Percentiles rank a stretch among this genome's conserved stretches.
Evolutionary conservation across 2,797 vertebrate species (phyloP).

Genomic region (Micromesistius poutassou): DNA sequence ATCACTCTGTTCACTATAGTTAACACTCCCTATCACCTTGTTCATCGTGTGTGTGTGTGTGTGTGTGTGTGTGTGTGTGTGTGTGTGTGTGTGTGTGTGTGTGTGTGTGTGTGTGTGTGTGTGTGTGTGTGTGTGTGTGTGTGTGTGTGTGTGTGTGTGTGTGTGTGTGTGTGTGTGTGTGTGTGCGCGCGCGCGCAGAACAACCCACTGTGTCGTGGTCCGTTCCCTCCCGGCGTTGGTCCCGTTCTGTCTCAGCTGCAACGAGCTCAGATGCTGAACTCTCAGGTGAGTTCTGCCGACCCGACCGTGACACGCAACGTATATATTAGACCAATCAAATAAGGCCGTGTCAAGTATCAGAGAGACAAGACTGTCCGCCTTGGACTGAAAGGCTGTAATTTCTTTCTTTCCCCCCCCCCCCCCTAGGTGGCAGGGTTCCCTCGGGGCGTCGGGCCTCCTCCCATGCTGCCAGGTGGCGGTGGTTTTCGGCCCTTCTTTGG

Average conservation of each 20-base stretch:
- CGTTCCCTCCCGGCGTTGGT: conserved; percentile 82
- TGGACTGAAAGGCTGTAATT: neutral
- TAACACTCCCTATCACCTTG: too few species aligned
- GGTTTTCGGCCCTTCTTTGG: conserved; percentile 89
- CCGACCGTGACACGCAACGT: neutral
- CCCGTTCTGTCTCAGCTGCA: conserved; percentile 90
- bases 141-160: too few species aligned
- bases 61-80: neutral
- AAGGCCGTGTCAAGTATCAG: too few species aligned
- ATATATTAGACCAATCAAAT: neutral
- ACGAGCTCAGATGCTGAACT: conserved; percentile 86
- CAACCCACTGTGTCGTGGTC: conserved; percentile 78
- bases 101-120: too few species aligned
- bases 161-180: too few species aligned
- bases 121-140: too few species aligned
- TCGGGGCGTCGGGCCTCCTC: conserved; percentile 75
- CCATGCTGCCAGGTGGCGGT: conserved; percentile 76
- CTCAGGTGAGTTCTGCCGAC: conserved; percentile 60
- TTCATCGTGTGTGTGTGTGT: too few species aligned
- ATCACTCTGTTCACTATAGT: neutral
- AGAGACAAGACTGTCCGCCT: neutral
- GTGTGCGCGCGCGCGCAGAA: too few species aligned
- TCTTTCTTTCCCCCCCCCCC: conserved; percentile 67
- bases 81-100: neutral
- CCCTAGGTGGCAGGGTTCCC: conserved; percentile 78